Percentiles rank a stretch among this genome's conserved stretches.
These are phyloP conservation scores for Ellobium chinense DNA, from an alignment of 2,888 invertebrate species.

Conservation along the genomic window DNA sequence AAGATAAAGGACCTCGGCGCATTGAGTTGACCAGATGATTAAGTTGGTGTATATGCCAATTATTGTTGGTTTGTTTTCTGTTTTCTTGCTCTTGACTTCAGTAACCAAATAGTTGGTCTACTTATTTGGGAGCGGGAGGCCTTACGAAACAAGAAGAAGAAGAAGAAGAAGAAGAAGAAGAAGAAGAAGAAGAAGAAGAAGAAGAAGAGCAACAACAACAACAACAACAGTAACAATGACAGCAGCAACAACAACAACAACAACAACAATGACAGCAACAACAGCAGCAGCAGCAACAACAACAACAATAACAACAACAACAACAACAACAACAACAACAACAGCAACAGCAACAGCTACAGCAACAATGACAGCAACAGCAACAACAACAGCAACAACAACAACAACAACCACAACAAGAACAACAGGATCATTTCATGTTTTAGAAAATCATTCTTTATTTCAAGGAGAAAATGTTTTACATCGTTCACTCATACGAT, in stretches of 20 bases:
- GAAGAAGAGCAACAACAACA: slow-evolving; percentile 11
- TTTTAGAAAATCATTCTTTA: too few relatives aligned
- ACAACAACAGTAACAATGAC: neutral
- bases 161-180: slow-evolving; percentile 1
- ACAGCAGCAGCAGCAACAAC: neutral
- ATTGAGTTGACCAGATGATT: neutral
- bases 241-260: neutral
- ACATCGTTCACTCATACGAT: too few relatives aligned
- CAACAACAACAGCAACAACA: too few relatives aligned
- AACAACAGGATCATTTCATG: too few relatives aligned
- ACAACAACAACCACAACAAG: too few relatives aligned
- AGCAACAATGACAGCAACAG: too few relatives aligned
- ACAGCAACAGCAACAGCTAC: too few relatives aligned
- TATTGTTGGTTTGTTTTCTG: neutral
- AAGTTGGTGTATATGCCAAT: neutral
- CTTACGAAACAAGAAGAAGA: neutral
- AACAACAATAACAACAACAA: too few relatives aligned
- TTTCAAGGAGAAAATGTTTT: too few relatives aligned
- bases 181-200: slow-evolving; percentile 9
- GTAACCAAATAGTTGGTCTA: neutral
- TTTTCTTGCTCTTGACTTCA: neutral
- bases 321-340: too few relatives aligned
- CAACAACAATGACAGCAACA: neutral
- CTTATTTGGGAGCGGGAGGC: neutral
- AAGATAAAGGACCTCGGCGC: neutral